phyloP scores from a whole-genome alignment of 1,140 invertebrate species.

The Spodoptera litura region DNA sequence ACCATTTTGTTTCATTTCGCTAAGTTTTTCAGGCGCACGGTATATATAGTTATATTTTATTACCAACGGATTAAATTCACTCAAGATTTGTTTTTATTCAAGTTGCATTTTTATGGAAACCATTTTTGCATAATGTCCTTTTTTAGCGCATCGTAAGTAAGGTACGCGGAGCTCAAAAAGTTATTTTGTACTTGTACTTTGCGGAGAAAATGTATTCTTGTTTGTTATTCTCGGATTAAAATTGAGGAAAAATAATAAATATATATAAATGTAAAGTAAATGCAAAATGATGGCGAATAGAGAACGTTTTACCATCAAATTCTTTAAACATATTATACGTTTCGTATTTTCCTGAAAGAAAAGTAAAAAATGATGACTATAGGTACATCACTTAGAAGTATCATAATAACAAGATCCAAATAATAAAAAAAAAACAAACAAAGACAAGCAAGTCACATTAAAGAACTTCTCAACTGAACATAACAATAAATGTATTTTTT shows the following conservation, averaged over 20 bases:
- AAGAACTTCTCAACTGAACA: not conserved
- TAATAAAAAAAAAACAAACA: not conserved
- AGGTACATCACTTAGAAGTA: too few relatives aligned
- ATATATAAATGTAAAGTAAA: too few relatives aligned
- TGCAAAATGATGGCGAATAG: too few relatives aligned
- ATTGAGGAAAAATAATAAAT: too few relatives aligned
- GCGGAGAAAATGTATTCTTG: not conserved
- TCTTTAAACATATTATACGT: too few relatives aligned
- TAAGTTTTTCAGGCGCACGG: slow-evolving; percentile 56
- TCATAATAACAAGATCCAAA: not conserved
- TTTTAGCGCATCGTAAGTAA: slow-evolving; percentile 45
- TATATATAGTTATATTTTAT: slow-evolving; percentile 65
- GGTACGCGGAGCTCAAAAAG: slow-evolving; percentile 29
- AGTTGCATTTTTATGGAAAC: slow-evolving; percentile 64
- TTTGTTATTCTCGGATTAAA: not conserved
- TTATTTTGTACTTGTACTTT: slow-evolving; percentile 30
- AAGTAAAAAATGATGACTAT: too few relatives aligned
- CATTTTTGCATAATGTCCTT: slow-evolving; percentile 66
- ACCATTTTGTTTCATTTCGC: slow-evolving; percentile 63
- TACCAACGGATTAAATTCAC: slow-evolving; percentile 58
- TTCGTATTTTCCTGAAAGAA: too few relatives aligned
- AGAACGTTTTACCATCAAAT: too few relatives aligned
- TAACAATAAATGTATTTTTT: slow-evolving; percentile 27
- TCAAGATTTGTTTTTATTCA: slow-evolving; percentile 55
- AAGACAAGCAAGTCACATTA: not conserved